Base-by-base conservation (phyloP, 1,140 invertebrate genomes). In the Philotrypesis tridentata region DNA sequence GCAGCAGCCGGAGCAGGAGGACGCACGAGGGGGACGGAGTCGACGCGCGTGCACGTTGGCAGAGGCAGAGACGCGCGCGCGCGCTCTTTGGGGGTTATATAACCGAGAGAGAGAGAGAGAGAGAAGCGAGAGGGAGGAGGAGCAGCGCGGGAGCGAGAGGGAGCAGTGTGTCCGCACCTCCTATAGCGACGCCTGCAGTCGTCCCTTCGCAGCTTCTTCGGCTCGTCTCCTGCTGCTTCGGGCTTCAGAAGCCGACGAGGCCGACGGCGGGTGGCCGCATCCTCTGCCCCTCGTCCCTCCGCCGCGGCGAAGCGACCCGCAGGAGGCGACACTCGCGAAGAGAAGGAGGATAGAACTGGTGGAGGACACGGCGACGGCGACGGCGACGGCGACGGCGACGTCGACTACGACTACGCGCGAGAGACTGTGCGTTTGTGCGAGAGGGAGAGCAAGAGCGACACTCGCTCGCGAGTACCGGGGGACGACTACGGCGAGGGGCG, bases 381-480 rank as follows among this genome's bases (percentile, higher is more conserved):
- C n/a, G n/a, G n/a, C n/a, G n/a, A 73, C 48, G 72, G 17, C 37
- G 25, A 71, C 37, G 40, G 8, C n/a, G n/a, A n/a, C n/a, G n/a
- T n/a, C n/a, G n/a, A n/a, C n/a, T n/a, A n/a, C n/a, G n/a, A n/a
- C n/a, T n/a, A n/a, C n/a, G n/a, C n/a, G n/a, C n/a, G n/a, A n/a
- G n/a, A n/a, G 37, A 72, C 7, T 23, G 3, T 37, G 9, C 33
- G 33, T 9, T 3, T 37, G 33, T 55, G 14, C 2, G 48, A 61
- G 25, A 9, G 37, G 0, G 72, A 61, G 48, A 55, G 21, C 21
- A n/a, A 55, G 48, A 55, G 48, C 48, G 48, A 7, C 48, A 55
- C 48, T 55, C 48, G 48, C 74, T 43, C 74, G 61, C 74, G 74
- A 61, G 61, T 67, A 67, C 74, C 74, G 74, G 61, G 33, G 74